A percentile compares a stretch with the other conserved stretches of the same genome.
Evolutionary conservation across 2,888 invertebrate species (phyloP).

Genomic region (Rotaria macrura): DNA sequence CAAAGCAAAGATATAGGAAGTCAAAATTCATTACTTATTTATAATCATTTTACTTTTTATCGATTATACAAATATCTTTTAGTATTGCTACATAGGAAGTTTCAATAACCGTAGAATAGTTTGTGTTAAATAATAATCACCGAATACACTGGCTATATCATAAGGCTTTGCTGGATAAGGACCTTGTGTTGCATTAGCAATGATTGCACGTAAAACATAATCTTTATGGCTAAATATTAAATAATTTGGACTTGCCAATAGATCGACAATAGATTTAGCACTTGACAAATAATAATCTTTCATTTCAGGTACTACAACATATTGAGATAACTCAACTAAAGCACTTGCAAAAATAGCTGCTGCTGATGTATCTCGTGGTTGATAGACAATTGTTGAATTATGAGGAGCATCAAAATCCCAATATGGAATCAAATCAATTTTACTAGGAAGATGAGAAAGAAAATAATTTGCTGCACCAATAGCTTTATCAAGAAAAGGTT

Average conservation of each 20-base stretch:
- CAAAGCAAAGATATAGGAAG: no score
- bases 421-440: not conserved
- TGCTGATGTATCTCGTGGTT: not conserved
- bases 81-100: no score
- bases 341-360: not conserved
- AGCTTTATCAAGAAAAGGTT: not conserved
- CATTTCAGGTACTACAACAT: no score
- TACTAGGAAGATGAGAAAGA: not conserved
- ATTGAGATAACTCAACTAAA: not conserved
- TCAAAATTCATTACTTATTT: no score
- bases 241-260: not conserved
- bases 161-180: not conserved
- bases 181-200: not conserved
- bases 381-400: not conserved
- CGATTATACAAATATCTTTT: no score
- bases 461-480: not conserved
- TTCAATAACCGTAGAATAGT: not conserved
- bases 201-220: not conserved
- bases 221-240: not conserved
- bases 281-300: no score
- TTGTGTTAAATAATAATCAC: not conserved
- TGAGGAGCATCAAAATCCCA: not conserved
- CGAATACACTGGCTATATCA: not conserved
- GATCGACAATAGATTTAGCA: not conserved
- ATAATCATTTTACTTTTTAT: no score